phyloP scores from a whole-genome alignment of 1,140 invertebrate species.

The Ips nitidus region DNA sequence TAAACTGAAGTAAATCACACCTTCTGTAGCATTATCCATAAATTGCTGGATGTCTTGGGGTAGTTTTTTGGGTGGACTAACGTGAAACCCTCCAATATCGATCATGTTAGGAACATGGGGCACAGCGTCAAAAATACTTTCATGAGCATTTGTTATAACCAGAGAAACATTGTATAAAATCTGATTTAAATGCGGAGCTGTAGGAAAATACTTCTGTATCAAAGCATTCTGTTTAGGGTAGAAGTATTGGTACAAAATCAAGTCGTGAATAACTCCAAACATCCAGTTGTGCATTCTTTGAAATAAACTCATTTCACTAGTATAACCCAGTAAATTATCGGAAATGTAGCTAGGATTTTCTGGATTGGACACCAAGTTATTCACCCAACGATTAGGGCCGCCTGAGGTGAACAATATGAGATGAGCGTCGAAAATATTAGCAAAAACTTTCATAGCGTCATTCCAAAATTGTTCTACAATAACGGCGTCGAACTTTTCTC shows the following conservation, averaged over 20 bases:
- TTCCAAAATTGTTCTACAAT: conserved; percentile 55
- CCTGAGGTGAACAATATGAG: conserved; percentile 52
- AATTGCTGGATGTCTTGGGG: conserved; percentile 54
- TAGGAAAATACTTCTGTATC: conserved; percentile 51
- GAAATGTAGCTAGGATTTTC: conserved; percentile 51
- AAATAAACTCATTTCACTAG: conserved; percentile 53
- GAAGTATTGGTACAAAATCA: conserved; percentile 9
- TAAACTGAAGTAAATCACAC: conserved; percentile 58
- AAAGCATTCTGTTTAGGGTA: conserved; percentile 49
- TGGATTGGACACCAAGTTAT: conserved; percentile 49
- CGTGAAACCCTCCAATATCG: conserved; percentile 58
- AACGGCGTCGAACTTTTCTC: conserved; percentile 55
- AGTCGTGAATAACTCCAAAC: conserved; percentile 33
- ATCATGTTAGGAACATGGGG: conserved; percentile 55
- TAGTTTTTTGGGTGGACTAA: conserved; percentile 52
- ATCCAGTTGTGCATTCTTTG: conserved; percentile 52
- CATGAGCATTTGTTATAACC: conserved; percentile 35
- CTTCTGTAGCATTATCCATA: conserved; percentile 54
- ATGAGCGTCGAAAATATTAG: conserved; percentile 51
- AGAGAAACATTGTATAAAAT: conserved; percentile 57
- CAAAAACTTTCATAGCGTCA: conserved; percentile 53
- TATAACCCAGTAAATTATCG: conserved; percentile 41
- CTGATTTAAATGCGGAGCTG: conserved; percentile 54
- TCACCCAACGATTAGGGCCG: conserved; percentile 41
- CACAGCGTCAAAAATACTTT: conserved; percentile 45